Evolutionary conservation across 2,113 vertebrate species (phyloP), one percentile per base, ranked within the genome.

Genomic region (Rhea pennata): DNA sequence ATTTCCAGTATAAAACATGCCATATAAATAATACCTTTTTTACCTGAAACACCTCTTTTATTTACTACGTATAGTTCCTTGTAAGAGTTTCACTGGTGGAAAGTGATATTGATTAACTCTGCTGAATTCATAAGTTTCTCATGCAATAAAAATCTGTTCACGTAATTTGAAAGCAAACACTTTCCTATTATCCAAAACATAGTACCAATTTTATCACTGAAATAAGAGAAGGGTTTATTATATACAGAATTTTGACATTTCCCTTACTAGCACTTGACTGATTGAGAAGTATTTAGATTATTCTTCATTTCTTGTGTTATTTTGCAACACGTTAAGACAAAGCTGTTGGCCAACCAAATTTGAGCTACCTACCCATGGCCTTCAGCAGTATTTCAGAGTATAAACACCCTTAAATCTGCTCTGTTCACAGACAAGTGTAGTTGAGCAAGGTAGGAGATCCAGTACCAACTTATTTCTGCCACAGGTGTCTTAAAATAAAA

Each of bases 321-420:
- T 96, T 88, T 80, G 48, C 90, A 93, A 94, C 16, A 24, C 84
- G 58, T 50, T 87, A 75, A 70, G 33, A 86, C 31, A 3, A 27
- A 95, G 82, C 59, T 86, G 93, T 74, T 80, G 39, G 91, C 75
- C 66, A 92, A 85, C 51, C 22, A n/a, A 39, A 62, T 44, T 14
- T 1, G 12, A 90, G 80, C 19, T 87, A 72, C 40, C 67, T 84
- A 66, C 54, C 73, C 64, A 48, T 46, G 80, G 97, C 86, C 84
- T 96, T 93, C 86, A 77, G 74, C 71, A 92, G 75, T 12, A 93
- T 95, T 97, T 87, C 92, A 90, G 92, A 95, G 95, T 26, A 84
- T n/a, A 95, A 88, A 93, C 1, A 8, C 59, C 71, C 22, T 87
- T 42, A 78, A 39, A 40, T 75, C 78, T 5, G 10, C 81, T 81